Evolutionary conservation across 1,140 invertebrate genomes (phyloP).

Genomic region (Drosophila ficusphila): DNA sequence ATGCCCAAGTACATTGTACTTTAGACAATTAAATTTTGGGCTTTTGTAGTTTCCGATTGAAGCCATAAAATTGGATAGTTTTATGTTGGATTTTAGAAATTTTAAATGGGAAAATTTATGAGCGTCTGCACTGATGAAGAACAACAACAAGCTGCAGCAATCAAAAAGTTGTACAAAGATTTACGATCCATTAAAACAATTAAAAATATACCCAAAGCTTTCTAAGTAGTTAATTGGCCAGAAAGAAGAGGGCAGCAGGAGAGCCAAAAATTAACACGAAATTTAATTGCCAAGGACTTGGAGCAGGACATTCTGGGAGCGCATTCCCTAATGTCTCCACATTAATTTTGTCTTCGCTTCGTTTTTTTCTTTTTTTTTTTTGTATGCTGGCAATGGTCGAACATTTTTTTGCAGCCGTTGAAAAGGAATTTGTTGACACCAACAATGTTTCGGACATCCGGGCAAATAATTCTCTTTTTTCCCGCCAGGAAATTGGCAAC

Average conservation of each 20-base stretch:
- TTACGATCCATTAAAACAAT: conserved; percentile 81
- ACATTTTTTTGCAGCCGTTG: conserved; percentile 48
- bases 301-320: background rate
- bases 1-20: conserved; percentile 37
- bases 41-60: conserved; percentile 33
- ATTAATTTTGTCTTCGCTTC: conserved; percentile 61
- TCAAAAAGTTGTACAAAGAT: conserved; percentile 51
- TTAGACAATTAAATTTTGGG: conserved; percentile 33
- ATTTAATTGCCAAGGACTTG: conserved; percentile 66
- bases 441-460: conserved; percentile 84
- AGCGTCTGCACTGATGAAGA: conserved; percentile 19
- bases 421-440: conserved; percentile 81
- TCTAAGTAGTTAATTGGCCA: conserved; percentile 69
- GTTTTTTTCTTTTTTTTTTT: conserved; percentile 24
- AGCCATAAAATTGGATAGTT: conserved; percentile 37
- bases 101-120: conserved; percentile 44
- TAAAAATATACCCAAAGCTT: conserved; percentile 52
- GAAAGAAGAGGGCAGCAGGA: conserved; percentile 11
- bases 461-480: conserved; percentile 72
- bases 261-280: conserved; percentile 65
- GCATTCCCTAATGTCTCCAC: conserved; percentile 48
- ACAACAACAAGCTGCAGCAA: conserved; percentile 17
- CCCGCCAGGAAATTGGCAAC: conserved; percentile 72
- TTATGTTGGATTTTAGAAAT: conserved; percentile 40
- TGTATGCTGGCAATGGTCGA: conserved; percentile 55